Evolutionary conservation across 1,140 invertebrate species (phyloP), one percentile per base, ranked within the genome.

Genomic region (Eriosoma lanigerum): DNA sequence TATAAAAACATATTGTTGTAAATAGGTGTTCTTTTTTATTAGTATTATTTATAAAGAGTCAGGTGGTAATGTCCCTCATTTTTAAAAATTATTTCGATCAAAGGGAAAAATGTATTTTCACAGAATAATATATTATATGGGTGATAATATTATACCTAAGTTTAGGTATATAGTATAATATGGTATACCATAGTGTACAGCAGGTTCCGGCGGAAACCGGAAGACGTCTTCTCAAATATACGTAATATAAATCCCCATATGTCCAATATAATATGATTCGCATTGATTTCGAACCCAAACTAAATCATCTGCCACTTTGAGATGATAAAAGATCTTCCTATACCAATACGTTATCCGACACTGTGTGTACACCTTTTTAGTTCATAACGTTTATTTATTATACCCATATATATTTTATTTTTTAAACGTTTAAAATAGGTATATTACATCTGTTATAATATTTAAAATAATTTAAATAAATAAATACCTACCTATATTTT

Each of bases 241-340:
- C 8, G 8, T 8, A 38, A 38, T 32, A 19, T 56, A 32, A 58
- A 58, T 44, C 70, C 32, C 72, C 32, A 29, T 21, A 4, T 58
- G 10, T 38, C 29, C n/a, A n/a, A 10, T 58, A 38, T 52, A 52
- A 29, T 58, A 38, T 29, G 29, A 29, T 72, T 72, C 17, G 24
- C 52, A 56, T 75, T 24, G 72, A 75, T 75, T 52, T 75, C 32
- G 12, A 38, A 29, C 10, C n/a, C n/a, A n/a, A n/a, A n/a, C n/a
- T n/a, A n/a, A 58, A 44, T 56, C 72, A 56, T 75, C 72, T 73
- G 70, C 29, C 26, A 44, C 10, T 46, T 13, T 46, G n/a, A 21
- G n/a, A 46, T 66, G n/a, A 48, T 12, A 48, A 48, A 13, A 58
- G 0, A 44, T 64, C 17, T 32, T n/a, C 29, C 2, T 64, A 38